Conservation (phyloP, 1,140 invertebrate genomes). For the Brachionus paranguensis region DNA sequence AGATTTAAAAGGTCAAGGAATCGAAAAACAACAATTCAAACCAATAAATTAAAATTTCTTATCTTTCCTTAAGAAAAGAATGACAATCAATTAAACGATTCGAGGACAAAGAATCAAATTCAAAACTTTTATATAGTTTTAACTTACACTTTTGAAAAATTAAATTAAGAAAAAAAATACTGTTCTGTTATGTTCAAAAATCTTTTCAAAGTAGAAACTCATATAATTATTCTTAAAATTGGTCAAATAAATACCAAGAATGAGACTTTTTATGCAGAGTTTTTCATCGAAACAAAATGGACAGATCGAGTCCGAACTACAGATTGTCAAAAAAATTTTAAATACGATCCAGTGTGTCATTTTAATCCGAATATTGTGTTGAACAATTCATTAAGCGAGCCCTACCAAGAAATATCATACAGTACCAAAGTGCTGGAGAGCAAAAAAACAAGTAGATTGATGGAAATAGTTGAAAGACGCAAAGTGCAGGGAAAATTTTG, state of each 20-base stretch:
- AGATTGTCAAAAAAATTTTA: background rate
- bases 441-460: background rate
- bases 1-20: too few species aligned
- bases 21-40: too few species aligned
- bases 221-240: conserved; percentile 8
- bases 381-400: background rate
- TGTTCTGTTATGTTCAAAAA: background rate
- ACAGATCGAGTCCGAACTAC: background rate
- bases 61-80: too few species aligned
- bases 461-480: conserved; percentile 3
- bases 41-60: too few species aligned
- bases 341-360: background rate
- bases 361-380: conserved; percentile 25
- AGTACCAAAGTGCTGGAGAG: background rate
- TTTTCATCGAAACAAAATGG: conserved; percentile 22
- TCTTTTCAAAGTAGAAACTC: background rate
- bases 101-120: too few species aligned
- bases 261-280: conserved; percentile 14
- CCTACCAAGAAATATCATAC: conserved; percentile 5
- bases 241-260: conserved; percentile 30
- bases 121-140: too few species aligned
- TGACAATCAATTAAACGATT: too few species aligned
- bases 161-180: background rate
- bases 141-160: background rate
- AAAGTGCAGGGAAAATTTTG: conserved; percentile 28